Conservation (phyloP, 2,888 invertebrate genomes). For the Drosophila mimetica region DNA sequence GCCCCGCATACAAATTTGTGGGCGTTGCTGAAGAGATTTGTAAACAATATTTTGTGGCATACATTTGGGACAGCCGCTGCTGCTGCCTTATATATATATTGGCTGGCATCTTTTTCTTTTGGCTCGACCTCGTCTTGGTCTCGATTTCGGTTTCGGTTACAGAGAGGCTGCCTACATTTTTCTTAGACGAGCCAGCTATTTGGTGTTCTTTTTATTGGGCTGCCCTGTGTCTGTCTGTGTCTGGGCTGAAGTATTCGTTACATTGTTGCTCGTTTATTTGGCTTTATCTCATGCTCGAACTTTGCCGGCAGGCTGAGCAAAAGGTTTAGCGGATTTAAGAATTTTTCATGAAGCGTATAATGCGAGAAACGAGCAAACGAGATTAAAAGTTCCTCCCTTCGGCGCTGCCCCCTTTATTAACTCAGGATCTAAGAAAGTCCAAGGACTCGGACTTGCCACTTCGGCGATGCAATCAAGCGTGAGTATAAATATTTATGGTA, state of each 20-base stretch:
- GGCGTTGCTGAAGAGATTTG: conserved; percentile 76
- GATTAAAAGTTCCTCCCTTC: conserved; percentile 62
- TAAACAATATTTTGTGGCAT: conserved; percentile 78
- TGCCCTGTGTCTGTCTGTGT: conserved; percentile 29
- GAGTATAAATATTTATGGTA: conserved; percentile 62
- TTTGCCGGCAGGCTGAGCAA: conserved; percentile 46
- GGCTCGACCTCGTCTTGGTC: conserved; percentile 19
- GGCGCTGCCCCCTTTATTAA: conserved; percentile 1
- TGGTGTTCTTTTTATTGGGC: conserved; percentile 52
- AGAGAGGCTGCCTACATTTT: conserved; percentile 46
- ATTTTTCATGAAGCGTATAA: conserved; percentile 74
- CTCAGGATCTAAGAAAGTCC: conserved; percentile 12
- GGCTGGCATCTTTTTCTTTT: conserved; percentile 17
- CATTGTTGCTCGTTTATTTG: conserved; percentile 44
- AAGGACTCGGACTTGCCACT: conserved; percentile 60
- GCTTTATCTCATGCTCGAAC: conserved; percentile 23
- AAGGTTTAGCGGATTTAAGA: conserved; percentile 70
- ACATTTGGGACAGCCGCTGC: conserved; percentile 60
- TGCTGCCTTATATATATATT: conserved; percentile 28
- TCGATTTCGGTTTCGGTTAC: conserved; percentile 47
- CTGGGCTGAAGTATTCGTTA: conserved; percentile 51
- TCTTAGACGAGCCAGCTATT: conserved; percentile 49
- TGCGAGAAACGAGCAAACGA: conserved; percentile 69
- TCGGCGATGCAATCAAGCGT: conserved; percentile 54
- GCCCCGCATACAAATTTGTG: conserved; percentile 74